These are phyloP conservation scores for Paratilapia polleni DNA, from an alignment of 2,113 vertebrate species.

Conservation along the genomic window DNA sequence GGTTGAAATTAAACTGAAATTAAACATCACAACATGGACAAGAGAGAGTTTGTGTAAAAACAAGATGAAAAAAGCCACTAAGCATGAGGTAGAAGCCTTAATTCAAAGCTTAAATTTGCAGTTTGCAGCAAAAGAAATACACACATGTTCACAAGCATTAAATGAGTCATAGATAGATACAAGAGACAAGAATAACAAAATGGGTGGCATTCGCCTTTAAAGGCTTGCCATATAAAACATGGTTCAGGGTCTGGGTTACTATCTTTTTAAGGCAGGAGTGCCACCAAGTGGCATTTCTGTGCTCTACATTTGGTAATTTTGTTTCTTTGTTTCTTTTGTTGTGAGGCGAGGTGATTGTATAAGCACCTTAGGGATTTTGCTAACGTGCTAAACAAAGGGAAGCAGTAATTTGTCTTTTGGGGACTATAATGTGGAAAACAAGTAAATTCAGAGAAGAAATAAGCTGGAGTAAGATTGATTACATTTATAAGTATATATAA, in stretches of 20 bases:
- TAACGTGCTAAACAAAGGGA: background rate
- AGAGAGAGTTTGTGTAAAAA: background rate
- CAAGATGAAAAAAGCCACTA: background rate
- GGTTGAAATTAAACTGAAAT: background rate
- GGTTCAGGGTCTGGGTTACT: accelerated
- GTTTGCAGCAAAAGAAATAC: background rate
- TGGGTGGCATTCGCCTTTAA: constrained; percentile 10
- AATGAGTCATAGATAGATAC: too few species aligned
- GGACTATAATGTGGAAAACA: background rate
- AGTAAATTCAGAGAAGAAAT: background rate
- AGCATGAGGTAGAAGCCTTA: background rate
- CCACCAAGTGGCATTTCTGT: constrained; percentile 46
- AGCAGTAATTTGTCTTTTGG: background rate
- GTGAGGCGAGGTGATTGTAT: background rate
- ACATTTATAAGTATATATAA: background rate
- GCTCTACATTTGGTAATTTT: background rate
- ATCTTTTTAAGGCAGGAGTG: constrained; percentile 7
- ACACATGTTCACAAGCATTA: too few species aligned
- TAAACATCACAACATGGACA: background rate
- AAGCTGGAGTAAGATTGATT: background rate
- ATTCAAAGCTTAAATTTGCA: background rate
- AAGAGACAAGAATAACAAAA: background rate
- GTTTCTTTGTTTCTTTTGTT: constrained; percentile 22
- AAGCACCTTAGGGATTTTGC: background rate
- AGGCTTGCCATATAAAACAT: background rate